Evolutionary conservation across 2,113 vertebrate species (phyloP).

Genomic region (Parus major): DNA sequence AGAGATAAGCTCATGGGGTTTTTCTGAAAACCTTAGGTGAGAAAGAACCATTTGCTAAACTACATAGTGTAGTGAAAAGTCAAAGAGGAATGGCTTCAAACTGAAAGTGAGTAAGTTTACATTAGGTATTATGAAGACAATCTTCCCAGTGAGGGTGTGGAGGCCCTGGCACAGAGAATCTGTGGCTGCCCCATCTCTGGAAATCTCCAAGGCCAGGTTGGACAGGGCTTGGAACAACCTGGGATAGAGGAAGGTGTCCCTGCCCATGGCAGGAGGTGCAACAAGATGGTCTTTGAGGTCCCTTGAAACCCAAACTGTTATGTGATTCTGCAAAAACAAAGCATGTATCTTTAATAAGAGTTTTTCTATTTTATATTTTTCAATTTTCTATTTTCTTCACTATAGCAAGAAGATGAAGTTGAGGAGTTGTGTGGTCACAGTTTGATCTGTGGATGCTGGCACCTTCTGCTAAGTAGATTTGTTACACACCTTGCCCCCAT

Average conservation of each 20-base stretch:
- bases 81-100: background rate
- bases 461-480: conserved; percentile 4
- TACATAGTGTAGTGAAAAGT: background rate
- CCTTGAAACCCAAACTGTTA: background rate
- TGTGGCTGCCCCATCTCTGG: background rate
- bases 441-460: conserved; percentile 49
- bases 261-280: background rate
- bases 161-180: background rate
- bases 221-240: background rate
- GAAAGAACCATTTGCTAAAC: background rate
- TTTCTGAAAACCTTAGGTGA: background rate
- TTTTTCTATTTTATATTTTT: conserved; percentile 20
- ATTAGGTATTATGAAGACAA: background rate
- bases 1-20: background rate
- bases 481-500: background rate
- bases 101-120: background rate
- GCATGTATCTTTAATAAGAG: background rate
- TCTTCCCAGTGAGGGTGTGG: background rate
- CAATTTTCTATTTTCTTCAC: background rate
- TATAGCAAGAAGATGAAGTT: conserved; percentile 22
- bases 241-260: background rate
- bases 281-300: background rate
- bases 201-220: background rate
- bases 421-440: conserved; percentile 20
- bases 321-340: background rate